Percentiles rank a stretch among this genome's conserved stretches.
These are phyloP conservation scores for Clanis bilineata DNA, from an alignment of 2,888 invertebrate species.

Conservation along the genomic window DNA sequence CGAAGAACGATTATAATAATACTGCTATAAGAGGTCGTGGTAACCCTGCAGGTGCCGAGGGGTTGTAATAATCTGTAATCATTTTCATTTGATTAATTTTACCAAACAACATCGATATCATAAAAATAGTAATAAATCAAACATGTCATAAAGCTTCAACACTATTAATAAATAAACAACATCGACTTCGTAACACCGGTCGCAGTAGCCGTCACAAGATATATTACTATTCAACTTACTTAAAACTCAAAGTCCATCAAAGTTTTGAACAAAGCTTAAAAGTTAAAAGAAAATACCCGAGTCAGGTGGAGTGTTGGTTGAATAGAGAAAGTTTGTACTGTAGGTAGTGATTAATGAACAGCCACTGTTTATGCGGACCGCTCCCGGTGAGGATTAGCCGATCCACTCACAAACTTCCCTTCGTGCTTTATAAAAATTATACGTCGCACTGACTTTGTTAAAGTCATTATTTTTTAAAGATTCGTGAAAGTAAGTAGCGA, in stretches of 20 bases:
- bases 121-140: background rate
- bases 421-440: slow-evolving; percentile 6
- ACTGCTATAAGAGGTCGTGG: no score
- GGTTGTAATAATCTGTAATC: no score
- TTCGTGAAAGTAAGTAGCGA: no score
- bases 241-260: slow-evolving; percentile 80
- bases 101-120: no score
- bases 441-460: background rate
- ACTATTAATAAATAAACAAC: background rate
- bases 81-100: no score
- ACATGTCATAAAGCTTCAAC: background rate
- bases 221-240: slow-evolving; percentile 80
- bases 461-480: background rate
- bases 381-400: slow-evolving; percentile 69
- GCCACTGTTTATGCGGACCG: slow-evolving; percentile 65
- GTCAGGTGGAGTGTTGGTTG: slow-evolving; percentile 74
- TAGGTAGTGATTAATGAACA: slow-evolving; percentile 69
- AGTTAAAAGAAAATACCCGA: slow-evolving; percentile 81
- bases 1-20: no score
- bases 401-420: slow-evolving; percentile 30
- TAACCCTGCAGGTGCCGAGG: no score
- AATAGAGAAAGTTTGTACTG: slow-evolving; percentile 76
- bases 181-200: slow-evolving; percentile 5
- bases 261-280: slow-evolving; percentile 79
- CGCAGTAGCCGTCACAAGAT: slow-evolving; percentile 56